Conservation (phyloP, 2,888 invertebrate genomes). For the Lissocephala sabroskyi region DNA sequence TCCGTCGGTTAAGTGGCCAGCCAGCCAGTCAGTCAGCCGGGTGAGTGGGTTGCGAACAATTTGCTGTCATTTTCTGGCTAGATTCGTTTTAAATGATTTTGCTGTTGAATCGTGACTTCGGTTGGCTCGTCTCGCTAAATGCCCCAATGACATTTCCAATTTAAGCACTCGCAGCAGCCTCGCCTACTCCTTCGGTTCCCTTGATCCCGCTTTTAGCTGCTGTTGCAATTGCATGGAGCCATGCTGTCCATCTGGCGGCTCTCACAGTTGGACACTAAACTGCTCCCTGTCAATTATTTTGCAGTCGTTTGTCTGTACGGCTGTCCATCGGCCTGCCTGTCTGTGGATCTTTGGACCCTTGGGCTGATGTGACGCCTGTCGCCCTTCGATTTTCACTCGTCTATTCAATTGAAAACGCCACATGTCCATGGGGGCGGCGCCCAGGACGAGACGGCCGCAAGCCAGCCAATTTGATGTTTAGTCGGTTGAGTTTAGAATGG, state of each 20-base stretch:
- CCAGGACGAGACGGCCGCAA: slow-evolving; percentile 3
- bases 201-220: neutral
- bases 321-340: neutral
- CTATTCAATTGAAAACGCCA: slow-evolving; percentile 32
- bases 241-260: slow-evolving; percentile 31
- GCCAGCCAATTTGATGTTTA: slow-evolving; percentile 53
- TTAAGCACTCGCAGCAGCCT: slow-evolving; percentile 25
- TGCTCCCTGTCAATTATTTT: slow-evolving; percentile 53
- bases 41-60: neutral
- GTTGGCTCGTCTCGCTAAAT: slow-evolving; percentile 40
- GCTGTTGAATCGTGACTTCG: slow-evolving; percentile 28
- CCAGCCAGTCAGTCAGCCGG: neutral
- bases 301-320: slow-evolving; percentile 12
- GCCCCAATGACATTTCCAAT: slow-evolving; percentile 64
- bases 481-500: slow-evolving; percentile 31
- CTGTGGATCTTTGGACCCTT: too few relatives aligned
- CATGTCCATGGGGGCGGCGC: neutral
- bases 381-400: slow-evolving; percentile 28
- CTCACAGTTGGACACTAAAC: slow-evolving; percentile 29
- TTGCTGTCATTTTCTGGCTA: neutral
- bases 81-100: slow-evolving; percentile 48
- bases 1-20: slow-evolving; percentile 45
- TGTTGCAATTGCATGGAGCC: slow-evolving; percentile 11
- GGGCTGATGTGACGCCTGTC: neutral
- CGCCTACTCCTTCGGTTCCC: neutral